Evolutionary conservation across 2,888 invertebrate species (phyloP).

Genomic region (Notodonta dromedarius): DNA sequence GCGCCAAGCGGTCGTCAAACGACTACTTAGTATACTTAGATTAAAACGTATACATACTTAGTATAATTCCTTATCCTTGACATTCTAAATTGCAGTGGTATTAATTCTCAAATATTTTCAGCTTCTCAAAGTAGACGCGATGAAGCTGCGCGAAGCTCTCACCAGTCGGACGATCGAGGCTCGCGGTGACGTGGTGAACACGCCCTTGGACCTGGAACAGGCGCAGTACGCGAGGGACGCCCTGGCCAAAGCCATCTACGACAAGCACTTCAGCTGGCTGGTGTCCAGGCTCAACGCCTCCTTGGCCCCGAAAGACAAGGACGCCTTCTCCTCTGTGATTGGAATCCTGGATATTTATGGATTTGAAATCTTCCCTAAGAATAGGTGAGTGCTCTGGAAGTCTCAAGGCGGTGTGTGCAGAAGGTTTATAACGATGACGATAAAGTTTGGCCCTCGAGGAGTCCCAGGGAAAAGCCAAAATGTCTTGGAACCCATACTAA

Average conservation of each 20-base stretch:
- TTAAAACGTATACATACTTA: no score
- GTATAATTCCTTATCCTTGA: no score
- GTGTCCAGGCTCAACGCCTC: slow-evolving; percentile 92
- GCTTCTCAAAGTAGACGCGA: slow-evolving; percentile 89
- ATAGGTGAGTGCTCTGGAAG: slow-evolving; percentile 84
- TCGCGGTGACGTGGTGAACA: slow-evolving; percentile 91
- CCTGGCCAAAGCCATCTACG: slow-evolving; percentile 95
- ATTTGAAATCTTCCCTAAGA: slow-evolving; percentile 96
- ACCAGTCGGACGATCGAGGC: slow-evolving; percentile 95
- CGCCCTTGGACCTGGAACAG: slow-evolving; percentile 91
- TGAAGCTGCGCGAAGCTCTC: slow-evolving; percentile 88
- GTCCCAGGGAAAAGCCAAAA: no score
- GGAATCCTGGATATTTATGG: slow-evolving; percentile 97
- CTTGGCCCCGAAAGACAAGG: slow-evolving; percentile 84
- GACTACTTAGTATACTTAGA: no score
- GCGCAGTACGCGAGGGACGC: slow-evolving; percentile 95
- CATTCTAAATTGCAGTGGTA: no score
- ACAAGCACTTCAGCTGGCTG: slow-evolving; percentile 95
- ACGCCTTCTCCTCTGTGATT: slow-evolving; percentile 88
- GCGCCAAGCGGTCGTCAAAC: no score
- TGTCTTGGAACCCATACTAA: no score
- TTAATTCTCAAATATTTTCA: slow-evolving; percentile 54
- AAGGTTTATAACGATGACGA: no score
- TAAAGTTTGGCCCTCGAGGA: no score
- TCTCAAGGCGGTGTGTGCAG: no score